Base-by-base conservation (phyloP, 2,888 invertebrate species). In the Cerastoderma edule region DNA sequence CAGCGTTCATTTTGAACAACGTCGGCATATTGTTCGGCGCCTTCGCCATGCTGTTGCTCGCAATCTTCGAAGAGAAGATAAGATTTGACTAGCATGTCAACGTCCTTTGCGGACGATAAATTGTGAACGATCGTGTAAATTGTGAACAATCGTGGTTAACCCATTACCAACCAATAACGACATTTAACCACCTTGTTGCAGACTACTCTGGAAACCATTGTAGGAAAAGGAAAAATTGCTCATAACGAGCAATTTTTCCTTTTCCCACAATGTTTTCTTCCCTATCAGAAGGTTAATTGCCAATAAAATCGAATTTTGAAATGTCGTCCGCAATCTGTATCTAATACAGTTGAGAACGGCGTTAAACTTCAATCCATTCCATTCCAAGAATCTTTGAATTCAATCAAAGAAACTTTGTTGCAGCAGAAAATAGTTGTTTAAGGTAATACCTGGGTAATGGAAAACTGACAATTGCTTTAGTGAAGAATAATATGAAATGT, bases 41-140 rank as follows among this genome's bases (percentile, higher is more conserved):
- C 33, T 30, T 67, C 5, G 64, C 82, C 46, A 85, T 87, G 78
- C 30, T 87, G 24, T 24, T 84, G 0, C 57, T 88, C 35, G 80
- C 83, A 39, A 67, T 87, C 22, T 88, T 85, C 50, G 87, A 87
- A 69, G 84, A 84, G 6, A 72, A 76, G 28, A 87, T 88, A 32
- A 67, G 27, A 16, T 76, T 13, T 75, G 32, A 72, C 5, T 8
- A 10, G n/a, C 39, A 39, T 39, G 16, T 39, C 39, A 13, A 39
- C 8, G 16, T 39, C 39, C 39, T 16, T 8, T 13, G 39, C 10
- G 16, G 16, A 39, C 39, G 16, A 13, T 13, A 39, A 39, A 39
- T 13, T 39, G 39, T 13, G 16, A 39, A 13, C 10, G 8, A 13
- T 39, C 39, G 8, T 39, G 39, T 39, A 8, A 39, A 8, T 39